Evolutionary conservation across 2,888 invertebrate genomes (phyloP).

Genomic region (Cryptocephalus moraei): DNA sequence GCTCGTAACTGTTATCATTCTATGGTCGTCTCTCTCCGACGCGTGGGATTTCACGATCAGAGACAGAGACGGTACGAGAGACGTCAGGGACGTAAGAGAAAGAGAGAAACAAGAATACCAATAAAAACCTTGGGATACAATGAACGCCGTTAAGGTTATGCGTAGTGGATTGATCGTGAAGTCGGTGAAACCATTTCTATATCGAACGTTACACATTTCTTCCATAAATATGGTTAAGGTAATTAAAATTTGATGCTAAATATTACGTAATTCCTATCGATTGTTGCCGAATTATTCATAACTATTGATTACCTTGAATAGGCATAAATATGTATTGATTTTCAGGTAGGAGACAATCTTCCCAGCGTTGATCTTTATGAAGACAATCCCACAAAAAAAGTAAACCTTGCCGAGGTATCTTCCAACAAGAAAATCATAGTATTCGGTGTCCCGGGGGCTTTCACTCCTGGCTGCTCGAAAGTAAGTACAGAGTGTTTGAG

Average conservation of each 20-base stretch:
- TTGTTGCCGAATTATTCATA: no score
- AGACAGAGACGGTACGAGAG: no score
- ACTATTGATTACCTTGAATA: neutral
- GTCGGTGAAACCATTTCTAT: constrained; percentile 1
- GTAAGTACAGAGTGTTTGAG: constrained; percentile 33
- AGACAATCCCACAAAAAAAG: constrained; percentile 77
- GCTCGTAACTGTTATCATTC: no score
- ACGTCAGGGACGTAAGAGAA: no score
- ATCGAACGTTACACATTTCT: constrained; percentile 6
- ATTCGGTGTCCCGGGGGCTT: constrained; percentile 91
- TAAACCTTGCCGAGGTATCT: constrained; percentile 62
- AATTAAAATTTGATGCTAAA: neutral
- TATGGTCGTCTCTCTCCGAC: no score
- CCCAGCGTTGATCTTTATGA: constrained; percentile 75
- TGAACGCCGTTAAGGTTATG: constrained; percentile 7
- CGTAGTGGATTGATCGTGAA: constrained; percentile 1
- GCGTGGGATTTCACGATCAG: no score
- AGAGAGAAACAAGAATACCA: neutral
- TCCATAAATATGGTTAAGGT: constrained; percentile 8
- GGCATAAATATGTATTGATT: neutral
- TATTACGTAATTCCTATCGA: no score
- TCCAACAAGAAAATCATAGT: constrained; percentile 74
- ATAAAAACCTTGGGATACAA: constrained; percentile 7
- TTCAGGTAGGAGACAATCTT: constrained; percentile 73
- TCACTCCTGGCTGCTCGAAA: constrained; percentile 87